Evolutionary conservation across 2,888 invertebrate species (phyloP), one percentile per base, ranked within the genome.

Genomic region (Diploptera punctata): DNA sequence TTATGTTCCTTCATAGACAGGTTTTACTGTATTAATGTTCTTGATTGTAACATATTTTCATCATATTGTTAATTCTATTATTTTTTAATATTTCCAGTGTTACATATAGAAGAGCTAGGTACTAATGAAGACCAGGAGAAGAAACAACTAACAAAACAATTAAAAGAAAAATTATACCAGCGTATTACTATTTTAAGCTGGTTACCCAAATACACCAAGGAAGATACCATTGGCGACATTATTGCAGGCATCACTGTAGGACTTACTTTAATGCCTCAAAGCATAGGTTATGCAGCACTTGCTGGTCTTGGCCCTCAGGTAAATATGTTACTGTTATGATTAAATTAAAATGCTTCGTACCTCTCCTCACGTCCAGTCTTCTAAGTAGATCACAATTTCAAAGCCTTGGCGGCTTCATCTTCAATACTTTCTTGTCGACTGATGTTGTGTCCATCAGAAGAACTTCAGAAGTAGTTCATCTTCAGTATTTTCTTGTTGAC

Each of bases 161-260:
- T 29, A 16, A 57, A 29, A 18, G 18, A 16, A 2, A 57, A 24
- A 57, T 1, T 57, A 24, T 57, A 29, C 26, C 57, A 24, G 9
- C 57, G 29, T 31, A 10, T 57, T 7, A 29, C 13, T 24, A 47
- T 80, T 26, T 16, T 78, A 0, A 68, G 65, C 54, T 81, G 81
- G 94, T 84, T 92, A 75, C 87, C 88, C 24, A 83, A 82, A 69
- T 95, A 95, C 83, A 87, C 87, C 70, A 88, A 89, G 77, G 84
- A 87, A 75, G 87, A 89, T 76, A 90, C 92, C 0, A 82, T 92
- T 70, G 90, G 93, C 3, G 97, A 98, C 85, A 79, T 93, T 68
- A 92, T 97, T 77, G 96, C 97, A 16, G 97, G 97, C 44, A 81
- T 96, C 62, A 95, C 97, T 1, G 88, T 97, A 10, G 97, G 96